Percentiles rank a stretch among this genome's conserved stretches.
These are phyloP conservation scores for Drosophila leonis DNA, from an alignment of 2,888 invertebrate species.

Conservation along the genomic window DNA sequence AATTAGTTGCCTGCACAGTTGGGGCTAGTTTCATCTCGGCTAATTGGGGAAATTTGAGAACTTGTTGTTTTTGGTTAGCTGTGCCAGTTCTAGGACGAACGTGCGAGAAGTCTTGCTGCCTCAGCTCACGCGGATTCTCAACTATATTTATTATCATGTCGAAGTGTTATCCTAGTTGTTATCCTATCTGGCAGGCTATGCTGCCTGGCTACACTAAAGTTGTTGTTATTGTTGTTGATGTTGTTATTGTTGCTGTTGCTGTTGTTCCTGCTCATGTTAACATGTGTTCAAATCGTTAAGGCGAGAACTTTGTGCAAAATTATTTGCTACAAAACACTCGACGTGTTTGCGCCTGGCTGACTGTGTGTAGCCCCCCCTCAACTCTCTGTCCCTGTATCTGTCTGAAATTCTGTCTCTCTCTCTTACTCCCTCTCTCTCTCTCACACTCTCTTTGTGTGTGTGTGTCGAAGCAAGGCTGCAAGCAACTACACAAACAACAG, in stretches of 20 bases:
- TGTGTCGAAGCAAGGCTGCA: conserved; percentile 35
- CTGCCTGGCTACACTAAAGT: conserved; percentile 8
- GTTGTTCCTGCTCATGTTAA: conserved; percentile 78
- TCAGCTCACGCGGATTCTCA: conserved; percentile 16
- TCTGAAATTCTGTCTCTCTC: conserved; percentile 22
- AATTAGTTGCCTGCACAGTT: not conserved
- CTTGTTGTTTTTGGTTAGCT: not conserved
- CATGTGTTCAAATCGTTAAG: conserved; percentile 80
- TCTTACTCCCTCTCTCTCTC: conserved; percentile 8
- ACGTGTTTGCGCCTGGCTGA: conserved; percentile 78
- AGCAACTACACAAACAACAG: conserved; percentile 79
- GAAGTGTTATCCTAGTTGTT: conserved; percentile 74
- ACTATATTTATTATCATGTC: conserved; percentile 77
- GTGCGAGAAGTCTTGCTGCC: conserved; percentile 11
- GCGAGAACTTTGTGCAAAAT: conserved; percentile 80
- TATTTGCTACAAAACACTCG: conserved; percentile 80
- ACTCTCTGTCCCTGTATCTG: not conserved
- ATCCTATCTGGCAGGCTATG: conserved; percentile 31
- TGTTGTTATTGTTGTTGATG: conserved; percentile 42
- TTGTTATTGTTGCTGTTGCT: conserved; percentile 47
- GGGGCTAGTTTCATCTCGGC: not conserved
- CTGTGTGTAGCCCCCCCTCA: conserved; percentile 15
- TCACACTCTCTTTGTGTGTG: conserved; percentile 1
- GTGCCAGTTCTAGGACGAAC: not conserved
- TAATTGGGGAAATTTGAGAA: conserved; percentile 9